Conservation (phyloP, 1,140 invertebrate species). For the Littorina saxatilis region DNA sequence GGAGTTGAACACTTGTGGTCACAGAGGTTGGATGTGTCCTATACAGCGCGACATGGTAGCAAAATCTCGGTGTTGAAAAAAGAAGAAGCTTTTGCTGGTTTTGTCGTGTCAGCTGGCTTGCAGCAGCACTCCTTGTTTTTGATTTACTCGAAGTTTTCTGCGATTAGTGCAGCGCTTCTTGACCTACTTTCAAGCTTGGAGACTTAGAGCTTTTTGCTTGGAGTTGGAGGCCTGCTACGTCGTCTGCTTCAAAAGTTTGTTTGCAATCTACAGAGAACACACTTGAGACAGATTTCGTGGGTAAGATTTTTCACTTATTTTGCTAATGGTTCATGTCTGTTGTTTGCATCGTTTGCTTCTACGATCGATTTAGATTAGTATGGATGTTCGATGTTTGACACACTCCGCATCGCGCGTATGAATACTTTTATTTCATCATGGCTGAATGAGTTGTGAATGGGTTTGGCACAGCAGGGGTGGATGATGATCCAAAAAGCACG, state of each 20-base stretch:
- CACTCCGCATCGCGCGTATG: constrained; percentile 7
- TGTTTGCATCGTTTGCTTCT: background rate
- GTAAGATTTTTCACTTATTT: background rate
- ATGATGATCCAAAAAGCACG: background rate
- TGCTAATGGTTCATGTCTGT: background rate
- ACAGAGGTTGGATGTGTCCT: background rate
- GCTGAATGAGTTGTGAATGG: constrained; percentile 38
- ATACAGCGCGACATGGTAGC: background rate
- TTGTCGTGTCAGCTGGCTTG: background rate
- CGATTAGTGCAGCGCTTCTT: constrained; percentile 20
- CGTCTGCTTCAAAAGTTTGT: background rate
- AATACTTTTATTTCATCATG: constrained; percentile 36
- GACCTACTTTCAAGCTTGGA: constrained; percentile 33
- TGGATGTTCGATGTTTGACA: background rate
- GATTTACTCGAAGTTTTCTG: background rate
- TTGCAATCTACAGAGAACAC: background rate
- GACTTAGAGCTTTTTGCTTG: background rate
- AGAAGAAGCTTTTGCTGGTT: background rate
- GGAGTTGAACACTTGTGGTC: constrained; percentile 21
- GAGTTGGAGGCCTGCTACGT: background rate
- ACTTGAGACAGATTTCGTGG: background rate
- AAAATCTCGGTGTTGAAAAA: background rate
- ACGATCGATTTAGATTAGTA: background rate
- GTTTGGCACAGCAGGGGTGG: background rate
- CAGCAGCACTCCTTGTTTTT: background rate